Conservation (phyloP, 2,797 vertebrate genomes). For the Oophaga sylvatica region DNA sequence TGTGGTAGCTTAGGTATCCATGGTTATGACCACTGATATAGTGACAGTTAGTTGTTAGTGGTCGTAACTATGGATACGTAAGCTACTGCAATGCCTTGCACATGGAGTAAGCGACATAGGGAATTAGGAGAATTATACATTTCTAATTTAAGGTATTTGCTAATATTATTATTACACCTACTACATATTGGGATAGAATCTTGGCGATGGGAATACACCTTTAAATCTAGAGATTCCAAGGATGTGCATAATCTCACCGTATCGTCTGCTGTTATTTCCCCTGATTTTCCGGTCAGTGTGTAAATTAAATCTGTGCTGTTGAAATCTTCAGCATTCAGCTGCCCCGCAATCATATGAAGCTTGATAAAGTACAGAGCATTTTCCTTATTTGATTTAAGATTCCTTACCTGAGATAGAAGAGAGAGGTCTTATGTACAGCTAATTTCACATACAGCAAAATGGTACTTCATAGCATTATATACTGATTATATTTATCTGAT, state of each 20-base stretch:
- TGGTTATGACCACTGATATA: no score
- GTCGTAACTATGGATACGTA: no score
- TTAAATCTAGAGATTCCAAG: no score
- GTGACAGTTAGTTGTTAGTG: no score
- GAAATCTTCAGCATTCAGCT: conserved; percentile 75
- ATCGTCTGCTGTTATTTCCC: conserved; percentile 74
- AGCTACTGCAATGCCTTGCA: no score
- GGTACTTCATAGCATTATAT: background rate
- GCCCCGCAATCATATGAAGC: conserved; percentile 86
- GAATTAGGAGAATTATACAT: no score
- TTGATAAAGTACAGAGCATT: conserved; percentile 83
- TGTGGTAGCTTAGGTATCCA: no score
- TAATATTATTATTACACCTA: no score
- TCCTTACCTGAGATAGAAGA: conserved; percentile 75
- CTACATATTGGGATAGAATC: no score
- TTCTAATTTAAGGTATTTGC: no score
- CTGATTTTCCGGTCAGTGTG: conserved; percentile 85
- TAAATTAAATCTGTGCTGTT: conserved; percentile 78
- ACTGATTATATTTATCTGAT: background rate
- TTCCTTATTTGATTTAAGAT: conserved; percentile 73
- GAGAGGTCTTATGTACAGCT: background rate
- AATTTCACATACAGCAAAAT: background rate
- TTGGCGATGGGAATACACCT: no score
- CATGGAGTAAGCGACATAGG: no score
- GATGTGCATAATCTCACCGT: conserved; percentile 70